Evolutionary conservation across 2,888 invertebrate genomes (phyloP), one percentile per base, ranked within the genome.

Genomic region (Hypolimnas misippus): DNA sequence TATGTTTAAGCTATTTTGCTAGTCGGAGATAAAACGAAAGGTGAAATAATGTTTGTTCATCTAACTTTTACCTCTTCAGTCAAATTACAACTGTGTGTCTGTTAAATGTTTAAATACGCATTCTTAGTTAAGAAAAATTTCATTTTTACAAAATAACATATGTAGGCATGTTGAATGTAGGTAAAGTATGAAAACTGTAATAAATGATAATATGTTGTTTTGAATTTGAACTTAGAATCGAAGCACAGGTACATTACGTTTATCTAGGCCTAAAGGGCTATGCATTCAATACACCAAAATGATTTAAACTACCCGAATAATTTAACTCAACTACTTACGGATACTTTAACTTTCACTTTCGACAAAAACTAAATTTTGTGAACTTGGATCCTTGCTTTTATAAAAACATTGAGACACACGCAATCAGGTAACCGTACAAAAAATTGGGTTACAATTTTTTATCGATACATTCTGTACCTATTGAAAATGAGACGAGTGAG

Each of bases 301-400:
- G n/a, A n/a, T n/a, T n/a, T n/a, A n/a, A n/a, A n/a, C n/a, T n/a
- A n/a, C n/a, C n/a, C n/a, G n/a, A n/a, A n/a, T n/a, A n/a, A n/a
- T n/a, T n/a, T n/a, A 25, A 25, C 25, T 5, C 25, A 3, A 25
- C 25, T 25, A 29, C 44, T 59, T 17, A 35, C 49, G n/a, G 2
- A 25, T 44, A 65, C 14, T 40, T 62, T 49, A 65, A 75, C 83
- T 89, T 88, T 89, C 87, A 83, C 85, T 89, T 89, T 86, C 73
- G 73, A 87, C 80, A 87, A 86, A 83, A 83, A 82, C 44, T 65
- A 42, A 6, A 35, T 40, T 49, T 56, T 63, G 54, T 62, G 46
- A 35, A 5, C 21, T 56, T 50, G 42, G 29, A 62, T n/a, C 31
- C 25, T 19, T 75, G 70, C 38, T 73, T 72, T n/a, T 38, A 72